A percentile compares a stretch with the other conserved stretches of the same genome.
phyloP scores from a whole-genome alignment of 2,797 vertebrate genomes.

The Malacoctenus gilli region DNA sequence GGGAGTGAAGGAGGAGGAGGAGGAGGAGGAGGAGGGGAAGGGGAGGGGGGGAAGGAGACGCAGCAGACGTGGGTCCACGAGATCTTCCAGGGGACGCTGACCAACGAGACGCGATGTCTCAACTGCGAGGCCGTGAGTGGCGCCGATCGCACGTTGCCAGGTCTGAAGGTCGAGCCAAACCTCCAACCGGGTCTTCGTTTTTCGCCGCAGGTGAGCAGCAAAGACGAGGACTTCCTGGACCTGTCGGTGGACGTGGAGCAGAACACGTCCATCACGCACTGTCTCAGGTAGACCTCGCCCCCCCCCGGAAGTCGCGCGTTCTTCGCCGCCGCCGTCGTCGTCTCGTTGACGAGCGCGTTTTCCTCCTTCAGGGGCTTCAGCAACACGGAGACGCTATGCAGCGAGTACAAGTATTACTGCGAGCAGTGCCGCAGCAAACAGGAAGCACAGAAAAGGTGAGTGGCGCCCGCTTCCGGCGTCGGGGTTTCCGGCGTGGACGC shows the following conservation, averaged over 20 bases:
- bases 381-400: constrained; percentile 92
- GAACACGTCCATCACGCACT: constrained; percentile 94
- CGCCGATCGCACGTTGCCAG: too few relatives aligned
- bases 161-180: too few relatives aligned
- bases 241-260: constrained; percentile 94
- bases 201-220: constrained; percentile 89
- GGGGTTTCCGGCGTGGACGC: too few relatives aligned
- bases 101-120: constrained; percentile 94
- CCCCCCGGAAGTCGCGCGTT: too few relatives aligned
- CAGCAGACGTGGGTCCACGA: constrained; percentile 94
- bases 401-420: constrained; percentile 94
- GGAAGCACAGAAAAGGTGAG: constrained; percentile 92
- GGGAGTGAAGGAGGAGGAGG: constrained; percentile 68
- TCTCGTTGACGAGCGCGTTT: too few relatives aligned
- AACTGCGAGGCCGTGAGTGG: constrained; percentile 91
- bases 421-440: constrained; percentile 95
- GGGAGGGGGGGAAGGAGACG: constrained; percentile 81
- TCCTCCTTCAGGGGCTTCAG: constrained; percentile 86
- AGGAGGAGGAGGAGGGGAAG: constrained; percentile 62
- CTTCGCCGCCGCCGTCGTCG: too few relatives aligned
- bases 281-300: constrained; percentile 83
- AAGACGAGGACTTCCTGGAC: constrained; percentile 94
- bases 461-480: background rate
- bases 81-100: constrained; percentile 95
- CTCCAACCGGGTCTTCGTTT: too few relatives aligned